Evolutionary conservation across 1,140 invertebrate species (phyloP), one percentile per base, ranked within the genome.

Genomic region (Ostrea edulis): DNA sequence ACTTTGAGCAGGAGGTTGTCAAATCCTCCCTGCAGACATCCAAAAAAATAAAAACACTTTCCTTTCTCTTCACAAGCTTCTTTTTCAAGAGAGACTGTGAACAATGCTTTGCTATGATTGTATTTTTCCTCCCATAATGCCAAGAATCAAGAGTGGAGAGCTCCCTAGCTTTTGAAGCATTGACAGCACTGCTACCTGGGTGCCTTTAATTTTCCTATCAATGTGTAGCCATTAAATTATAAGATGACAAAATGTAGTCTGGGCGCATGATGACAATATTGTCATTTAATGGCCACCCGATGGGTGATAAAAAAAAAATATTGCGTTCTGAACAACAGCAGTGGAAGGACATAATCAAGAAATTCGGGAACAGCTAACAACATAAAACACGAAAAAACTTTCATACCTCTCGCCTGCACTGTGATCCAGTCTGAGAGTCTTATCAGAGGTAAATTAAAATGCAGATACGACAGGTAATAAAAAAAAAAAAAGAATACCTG

Each of bases 141-240:
- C 9, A 17, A 77, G 68, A 77, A 77, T 29, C 11, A 14, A 29
- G 25, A 25, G 68, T 77, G 68, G 12, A 77, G 14, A 44, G 14
- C 35, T 1, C 1, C 5, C 35, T 44, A 25, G 12, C 68, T 77
- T 35, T 35, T 2, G 22, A 77, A 29, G 68, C 14, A 77, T 25
- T 68, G 65, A 68, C 22, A 68, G 22, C 5, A 5, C 11, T 29
- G 25, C 25, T 77, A 35, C 68, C 68, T 77, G 68, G 68, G 68
- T 77, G 25, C 68, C 68, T 77, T 77, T 77, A 77, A 77, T 77
- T 77, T 29, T 77, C 68, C 68, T 77, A 77, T 77, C 68, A 77
- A 77, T 29, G 25, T 77, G 25, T 77, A 35, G 68, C 68, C 68
- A 77, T 77, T 77, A 77, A 71, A 77, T 77, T 77, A 29, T 35